Percentiles rank a stretch among this genome's conserved stretches.
Evolutionary conservation across 1,140 invertebrate genomes (phyloP).

Genomic region (Zophobas atratus): DNA sequence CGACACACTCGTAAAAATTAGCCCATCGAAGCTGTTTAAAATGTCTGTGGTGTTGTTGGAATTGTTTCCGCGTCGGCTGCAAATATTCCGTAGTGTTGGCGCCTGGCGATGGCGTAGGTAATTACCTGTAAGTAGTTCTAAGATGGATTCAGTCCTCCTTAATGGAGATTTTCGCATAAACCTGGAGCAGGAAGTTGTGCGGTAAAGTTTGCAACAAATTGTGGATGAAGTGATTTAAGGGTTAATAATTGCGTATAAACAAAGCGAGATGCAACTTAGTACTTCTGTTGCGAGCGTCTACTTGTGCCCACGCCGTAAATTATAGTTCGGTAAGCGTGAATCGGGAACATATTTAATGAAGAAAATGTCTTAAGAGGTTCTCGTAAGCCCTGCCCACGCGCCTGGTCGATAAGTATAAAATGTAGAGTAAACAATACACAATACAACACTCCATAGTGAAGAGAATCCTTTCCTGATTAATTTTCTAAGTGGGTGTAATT

Average conservation of each 20-base stretch:
- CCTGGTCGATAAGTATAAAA: too few relatives aligned
- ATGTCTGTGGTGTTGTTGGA: too few relatives aligned
- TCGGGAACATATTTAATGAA: too few relatives aligned
- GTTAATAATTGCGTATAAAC: background rate
- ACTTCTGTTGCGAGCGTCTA: background rate
- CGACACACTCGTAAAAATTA: too few relatives aligned
- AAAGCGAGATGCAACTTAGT: conserved; percentile 7
- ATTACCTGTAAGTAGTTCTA: conserved; percentile 33
- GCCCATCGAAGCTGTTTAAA: too few relatives aligned
- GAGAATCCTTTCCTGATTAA: conserved; percentile 18
- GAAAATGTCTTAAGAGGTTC: too few relatives aligned
- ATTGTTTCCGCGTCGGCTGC: background rate
- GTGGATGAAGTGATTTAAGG: conserved; percentile 24
- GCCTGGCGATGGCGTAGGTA: conserved; percentile 19
- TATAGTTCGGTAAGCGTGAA: too few relatives aligned
- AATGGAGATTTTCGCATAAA: conserved; percentile 36
- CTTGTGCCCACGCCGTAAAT: conserved; percentile 1
- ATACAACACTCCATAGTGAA: background rate
- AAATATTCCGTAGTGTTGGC: conserved; percentile 29
- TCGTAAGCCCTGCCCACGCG: too few relatives aligned
- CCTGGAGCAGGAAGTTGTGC: conserved; percentile 18
- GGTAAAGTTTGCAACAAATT: conserved; percentile 25
- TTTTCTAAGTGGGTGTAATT: conserved; percentile 23
- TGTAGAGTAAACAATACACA: too few relatives aligned
- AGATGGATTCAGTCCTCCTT: conserved; percentile 34